These are phyloP conservation scores for Agriopis marginaria DNA, from an alignment of 2,888 invertebrate genomes.

Conservation along the genomic window DNA sequence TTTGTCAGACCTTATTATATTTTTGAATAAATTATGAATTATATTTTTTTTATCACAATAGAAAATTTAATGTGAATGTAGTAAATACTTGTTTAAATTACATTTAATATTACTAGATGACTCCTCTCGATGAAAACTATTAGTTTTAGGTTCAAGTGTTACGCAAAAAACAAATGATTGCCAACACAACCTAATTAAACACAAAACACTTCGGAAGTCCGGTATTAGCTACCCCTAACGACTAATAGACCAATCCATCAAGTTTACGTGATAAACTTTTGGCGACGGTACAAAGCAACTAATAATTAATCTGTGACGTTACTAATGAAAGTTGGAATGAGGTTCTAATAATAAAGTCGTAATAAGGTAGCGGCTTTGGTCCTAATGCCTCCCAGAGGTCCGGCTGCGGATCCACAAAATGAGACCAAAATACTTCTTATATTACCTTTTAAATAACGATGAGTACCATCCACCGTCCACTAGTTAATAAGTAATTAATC, in stretches of 20 bases:
- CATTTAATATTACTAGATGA: too few relatives aligned
- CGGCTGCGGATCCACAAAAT: conserved; percentile 10
- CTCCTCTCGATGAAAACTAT: too few relatives aligned
- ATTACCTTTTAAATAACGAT: conserved; percentile 3
- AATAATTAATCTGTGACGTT: conserved; percentile 12
- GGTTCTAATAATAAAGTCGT: conserved; percentile 28
- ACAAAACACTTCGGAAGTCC: conserved; percentile 29
- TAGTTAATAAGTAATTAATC: neutral
- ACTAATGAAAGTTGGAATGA: conserved; percentile 22
- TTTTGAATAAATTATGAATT: too few relatives aligned
- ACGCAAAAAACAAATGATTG: neutral
- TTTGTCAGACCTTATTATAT: too few relatives aligned
- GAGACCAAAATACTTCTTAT: conserved; percentile 16
- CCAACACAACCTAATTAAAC: conserved; percentile 23
- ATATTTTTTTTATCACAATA: neutral
- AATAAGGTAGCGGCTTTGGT: conserved; percentile 21
- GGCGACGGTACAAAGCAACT: conserved; percentile 30
- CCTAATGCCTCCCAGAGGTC: conserved; percentile 26
- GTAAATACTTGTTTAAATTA: too few relatives aligned
- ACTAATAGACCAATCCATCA: conserved; percentile 47
- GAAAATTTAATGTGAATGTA: too few relatives aligned
- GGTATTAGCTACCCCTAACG: conserved; percentile 41
- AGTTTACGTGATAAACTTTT: conserved; percentile 29
- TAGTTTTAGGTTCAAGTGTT: too few relatives aligned
- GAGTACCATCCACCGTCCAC: neutral